Conservation (phyloP, 2,113 vertebrate genomes). For the Electrona antarctica region DNA sequence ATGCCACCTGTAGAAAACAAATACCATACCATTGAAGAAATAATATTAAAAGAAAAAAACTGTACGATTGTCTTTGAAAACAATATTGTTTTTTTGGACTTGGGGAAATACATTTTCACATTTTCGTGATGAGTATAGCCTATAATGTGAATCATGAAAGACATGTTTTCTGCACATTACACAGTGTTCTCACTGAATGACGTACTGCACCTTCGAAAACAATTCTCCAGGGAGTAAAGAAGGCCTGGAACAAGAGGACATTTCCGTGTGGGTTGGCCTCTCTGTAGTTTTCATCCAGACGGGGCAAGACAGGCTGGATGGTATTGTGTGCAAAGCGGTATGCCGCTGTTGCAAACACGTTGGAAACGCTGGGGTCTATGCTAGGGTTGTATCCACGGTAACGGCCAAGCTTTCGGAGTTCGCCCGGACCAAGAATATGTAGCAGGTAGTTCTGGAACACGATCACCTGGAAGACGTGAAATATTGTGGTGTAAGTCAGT, state of each 20-base stretch:
- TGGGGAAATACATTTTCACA: no score
- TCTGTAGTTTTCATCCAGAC: slow-evolving; percentile 76
- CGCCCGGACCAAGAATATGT: slow-evolving; percentile 70
- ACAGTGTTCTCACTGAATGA: no score
- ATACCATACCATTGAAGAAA: no score
- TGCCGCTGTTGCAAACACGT: slow-evolving; percentile 86
- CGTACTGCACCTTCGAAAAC: slow-evolving; percentile 79
- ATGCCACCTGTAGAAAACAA: slow-evolving; percentile 78
- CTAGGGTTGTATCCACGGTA: slow-evolving; percentile 79
- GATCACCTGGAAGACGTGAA: slow-evolving; percentile 77
- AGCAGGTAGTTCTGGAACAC: slow-evolving; percentile 88
- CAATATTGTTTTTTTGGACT: no score
- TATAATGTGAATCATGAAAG: no score
- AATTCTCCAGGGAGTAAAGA: slow-evolving; percentile 87
- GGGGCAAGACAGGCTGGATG: slow-evolving; percentile 80
- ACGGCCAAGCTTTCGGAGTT: slow-evolving; percentile 64
- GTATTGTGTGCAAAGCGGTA: slow-evolving; percentile 88
- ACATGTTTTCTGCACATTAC: background rate
- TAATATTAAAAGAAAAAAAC: no score
- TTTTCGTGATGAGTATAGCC: no score
- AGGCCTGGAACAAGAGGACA: slow-evolving; percentile 78
- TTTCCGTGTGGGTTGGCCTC: no score
- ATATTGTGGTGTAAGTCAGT: background rate
- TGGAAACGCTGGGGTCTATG: slow-evolving; percentile 84
- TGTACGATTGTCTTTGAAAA: background rate